These are phyloP conservation scores for Diploscapter pachys DNA, from an alignment of 1,140 invertebrate genomes.

Conservation along the genomic window DNA sequence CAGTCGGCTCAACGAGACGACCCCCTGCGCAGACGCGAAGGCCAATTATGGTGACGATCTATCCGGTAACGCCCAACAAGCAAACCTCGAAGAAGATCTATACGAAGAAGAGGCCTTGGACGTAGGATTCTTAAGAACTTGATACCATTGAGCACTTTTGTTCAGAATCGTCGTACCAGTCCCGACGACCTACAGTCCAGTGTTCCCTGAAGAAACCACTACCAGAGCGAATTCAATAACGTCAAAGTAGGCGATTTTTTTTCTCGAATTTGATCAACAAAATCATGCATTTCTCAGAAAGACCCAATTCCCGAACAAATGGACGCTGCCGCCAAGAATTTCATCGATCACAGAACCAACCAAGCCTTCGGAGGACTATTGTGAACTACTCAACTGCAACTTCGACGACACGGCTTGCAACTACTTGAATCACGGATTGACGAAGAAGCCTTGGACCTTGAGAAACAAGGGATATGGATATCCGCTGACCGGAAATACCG, in stretches of 20 bases:
- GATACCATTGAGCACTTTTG: not conserved
- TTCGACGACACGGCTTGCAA: constrained; percentile 59
- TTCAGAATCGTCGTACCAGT: not conserved
- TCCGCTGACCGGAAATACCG: constrained; percentile 35
- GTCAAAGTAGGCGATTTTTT: too few species aligned
- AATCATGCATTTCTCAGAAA: not conserved
- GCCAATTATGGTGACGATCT: too few species aligned
- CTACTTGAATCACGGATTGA: constrained; percentile 54
- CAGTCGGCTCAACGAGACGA: constrained; percentile 12
- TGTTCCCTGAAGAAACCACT: not conserved
- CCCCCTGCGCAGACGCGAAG: constrained; percentile 22
- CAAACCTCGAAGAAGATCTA: constrained; percentile 7
- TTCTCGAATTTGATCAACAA: not conserved
- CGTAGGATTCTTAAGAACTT: not conserved
- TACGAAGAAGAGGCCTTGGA: constrained; percentile 18
- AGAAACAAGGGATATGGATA: constrained; percentile 47
- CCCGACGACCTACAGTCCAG: not conserved
- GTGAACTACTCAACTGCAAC: constrained; percentile 52
- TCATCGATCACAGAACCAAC: too few species aligned
- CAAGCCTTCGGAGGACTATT: constrained; percentile 40
- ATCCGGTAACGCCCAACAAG: constrained; percentile 3
- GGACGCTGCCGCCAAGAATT: not conserved
- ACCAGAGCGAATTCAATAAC: not conserved
- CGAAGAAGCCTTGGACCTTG: constrained; percentile 56
- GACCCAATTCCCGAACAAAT: constrained; percentile 12